Evolutionary conservation across 2,113 vertebrate species (phyloP).

Genomic region (Lichenostomus cassidix): DNA sequence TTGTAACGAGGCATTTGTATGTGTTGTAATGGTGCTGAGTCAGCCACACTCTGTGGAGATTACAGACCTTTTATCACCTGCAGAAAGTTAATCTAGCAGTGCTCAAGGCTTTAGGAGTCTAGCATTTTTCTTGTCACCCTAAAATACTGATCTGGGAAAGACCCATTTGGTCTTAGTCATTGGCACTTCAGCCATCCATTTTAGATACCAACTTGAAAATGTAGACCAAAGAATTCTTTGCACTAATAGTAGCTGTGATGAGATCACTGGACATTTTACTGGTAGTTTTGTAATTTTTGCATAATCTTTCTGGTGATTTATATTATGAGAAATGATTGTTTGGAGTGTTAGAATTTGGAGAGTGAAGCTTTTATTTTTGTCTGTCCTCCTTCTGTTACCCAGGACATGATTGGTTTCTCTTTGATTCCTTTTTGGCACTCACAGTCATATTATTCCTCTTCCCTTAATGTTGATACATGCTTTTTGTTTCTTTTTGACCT

Average conservation of each 20-base stretch:
- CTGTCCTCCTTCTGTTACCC: neutral
- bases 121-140: neutral
- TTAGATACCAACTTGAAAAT: neutral
- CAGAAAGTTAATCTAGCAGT: neutral
- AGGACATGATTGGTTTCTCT: conserved; percentile 10
- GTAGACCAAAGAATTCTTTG: neutral
- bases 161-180: neutral
- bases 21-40: neutral
- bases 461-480: conserved; percentile 20
- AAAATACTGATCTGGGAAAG: neutral
- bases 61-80: neutral
- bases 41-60: neutral
- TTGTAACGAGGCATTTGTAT: neutral
- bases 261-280: neutral
- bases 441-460: neutral
- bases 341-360: neutral
- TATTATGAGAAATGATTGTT: neutral
- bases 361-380: neutral
- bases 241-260: neutral
- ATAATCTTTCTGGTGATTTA: neutral
- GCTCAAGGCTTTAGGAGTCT: neutral
- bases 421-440: conserved; percentile 17
- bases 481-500: conserved; percentile 47
- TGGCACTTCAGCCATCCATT: neutral
- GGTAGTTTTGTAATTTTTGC: neutral